Evolutionary conservation across 2,888 invertebrate genomes (phyloP), one percentile per base, ranked within the genome.

Genomic region (Tridacna gigas): DNA sequence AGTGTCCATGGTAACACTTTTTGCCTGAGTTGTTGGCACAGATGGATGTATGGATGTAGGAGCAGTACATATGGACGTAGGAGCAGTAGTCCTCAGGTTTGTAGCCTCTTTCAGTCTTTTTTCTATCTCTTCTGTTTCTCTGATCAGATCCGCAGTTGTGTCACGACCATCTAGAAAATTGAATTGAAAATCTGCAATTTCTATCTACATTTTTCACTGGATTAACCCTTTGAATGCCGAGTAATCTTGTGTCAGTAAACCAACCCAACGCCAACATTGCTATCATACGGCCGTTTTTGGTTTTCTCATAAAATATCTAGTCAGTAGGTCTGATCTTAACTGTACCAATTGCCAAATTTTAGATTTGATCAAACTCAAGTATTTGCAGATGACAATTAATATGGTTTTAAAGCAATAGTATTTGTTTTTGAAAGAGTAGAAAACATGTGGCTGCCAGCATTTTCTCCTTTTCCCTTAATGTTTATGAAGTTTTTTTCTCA

Each of bases 131-230:
- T 91, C 89, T 74, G 88, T 90, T 71, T 91, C 91, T 67, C 74
- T 80, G 11, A 91, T 90, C 13, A 91, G 84, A 20, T 91, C 91
- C 61, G 82, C 86, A 20, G 90, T 91, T 15, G 90, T 87, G 76
- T 91, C 90, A 26, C 61, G 74, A 20, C 51, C 80, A 26, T 37
- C 83, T 79, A 15, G 61, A 48, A 25, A 47, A 48, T n/a, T 65
- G 26, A 65, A 56, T 56, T 56, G 56, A 56, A 20, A 5, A 1
- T 56, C 1, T 56, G 56, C 1, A 20, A 11, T 37, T 37, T 37
- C 37, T 7, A 37, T 37, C 37, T 20, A 56, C 56, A 56, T 56
- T 56, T 56, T 56, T 56, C 56, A 56, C 56, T 20, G 56, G 12
- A 51, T 51, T 51, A 13, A 11, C 51, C 15, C 12, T 11, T 11